Conservation (phyloP, 1,140 invertebrate genomes). For the Heliconius hewitsoni region DNA sequence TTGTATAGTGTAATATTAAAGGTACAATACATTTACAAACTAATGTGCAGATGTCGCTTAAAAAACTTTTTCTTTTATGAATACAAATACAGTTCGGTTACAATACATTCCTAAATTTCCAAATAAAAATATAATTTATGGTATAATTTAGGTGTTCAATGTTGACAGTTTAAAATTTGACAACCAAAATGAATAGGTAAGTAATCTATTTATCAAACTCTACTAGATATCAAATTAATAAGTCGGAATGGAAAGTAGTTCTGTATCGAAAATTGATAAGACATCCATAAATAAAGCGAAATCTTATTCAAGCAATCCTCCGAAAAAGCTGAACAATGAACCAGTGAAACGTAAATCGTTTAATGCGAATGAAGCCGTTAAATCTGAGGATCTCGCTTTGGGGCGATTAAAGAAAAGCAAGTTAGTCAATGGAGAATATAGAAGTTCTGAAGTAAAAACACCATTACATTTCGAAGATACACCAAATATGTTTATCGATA, state of each 20-base stretch:
- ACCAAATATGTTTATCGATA: slow-evolving; percentile 52
- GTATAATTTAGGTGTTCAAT: not conserved
- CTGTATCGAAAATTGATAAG: slow-evolving; percentile 45
- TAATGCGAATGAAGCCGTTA: slow-evolving; percentile 59
- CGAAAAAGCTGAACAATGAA: slow-evolving; percentile 47
- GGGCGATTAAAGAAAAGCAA: slow-evolving; percentile 62
- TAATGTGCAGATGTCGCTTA: not conserved
- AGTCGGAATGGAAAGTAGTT: slow-evolving; percentile 58
- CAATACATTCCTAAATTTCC: not conserved
- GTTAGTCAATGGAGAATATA: slow-evolving; percentile 48
- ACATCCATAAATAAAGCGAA: slow-evolving; percentile 56
- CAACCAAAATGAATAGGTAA: slow-evolving; percentile 5
- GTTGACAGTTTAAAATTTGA: slow-evolving; percentile 9
- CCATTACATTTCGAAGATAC: slow-evolving; percentile 21
- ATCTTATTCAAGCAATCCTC: slow-evolving; percentile 45
- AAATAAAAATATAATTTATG: not conserved
- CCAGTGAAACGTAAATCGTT: slow-evolving; percentile 61
- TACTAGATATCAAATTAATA: slow-evolving; percentile 43
- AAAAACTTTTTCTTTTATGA: not conserved
- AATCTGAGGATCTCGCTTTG: slow-evolving; percentile 58
- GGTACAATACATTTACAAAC: not conserved
- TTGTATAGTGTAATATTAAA: not conserved
- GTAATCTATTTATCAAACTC: not conserved
- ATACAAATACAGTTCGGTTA: not conserved
- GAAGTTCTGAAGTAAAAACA: slow-evolving; percentile 22